Conservation (phyloP, 2,113 vertebrate species). For the Falco punctatus region DNA sequence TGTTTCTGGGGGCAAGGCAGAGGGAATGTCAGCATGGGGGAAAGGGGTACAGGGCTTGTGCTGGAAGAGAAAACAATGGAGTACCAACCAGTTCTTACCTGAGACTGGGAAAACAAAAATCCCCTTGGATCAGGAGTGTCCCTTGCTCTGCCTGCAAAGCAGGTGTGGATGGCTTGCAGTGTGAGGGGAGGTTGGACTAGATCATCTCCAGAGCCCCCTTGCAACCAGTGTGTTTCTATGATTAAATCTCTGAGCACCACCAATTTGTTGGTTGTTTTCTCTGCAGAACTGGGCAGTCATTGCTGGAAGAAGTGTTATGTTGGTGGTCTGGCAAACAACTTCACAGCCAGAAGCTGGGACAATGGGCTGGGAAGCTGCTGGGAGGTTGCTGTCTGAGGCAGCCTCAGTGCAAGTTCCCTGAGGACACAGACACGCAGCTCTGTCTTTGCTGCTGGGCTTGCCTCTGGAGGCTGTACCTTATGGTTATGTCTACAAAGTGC, state of each 20-base stretch:
- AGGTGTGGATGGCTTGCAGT: background rate
- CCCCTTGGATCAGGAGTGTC: background rate
- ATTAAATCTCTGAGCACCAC: background rate
- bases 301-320: background rate
- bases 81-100: background rate
- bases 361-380: background rate
- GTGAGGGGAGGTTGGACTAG: background rate
- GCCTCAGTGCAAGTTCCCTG: background rate
- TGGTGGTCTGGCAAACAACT: background rate
- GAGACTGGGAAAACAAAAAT: background rate
- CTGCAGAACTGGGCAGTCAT: rapidly evolving
- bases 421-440: background rate
- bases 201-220: background rate
- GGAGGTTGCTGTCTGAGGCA: background rate
- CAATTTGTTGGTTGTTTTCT: background rate
- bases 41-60: background rate
- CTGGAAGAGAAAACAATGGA: background rate
- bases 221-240: background rate
- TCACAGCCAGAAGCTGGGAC: background rate
- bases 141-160: background rate
- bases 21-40: background rate
- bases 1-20: too few species aligned
- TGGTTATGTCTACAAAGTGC: background rate
- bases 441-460: background rate
- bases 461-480: background rate